Base-by-base conservation (phyloP, 2,113 vertebrate species). In the Panthera tigris region DNA sequence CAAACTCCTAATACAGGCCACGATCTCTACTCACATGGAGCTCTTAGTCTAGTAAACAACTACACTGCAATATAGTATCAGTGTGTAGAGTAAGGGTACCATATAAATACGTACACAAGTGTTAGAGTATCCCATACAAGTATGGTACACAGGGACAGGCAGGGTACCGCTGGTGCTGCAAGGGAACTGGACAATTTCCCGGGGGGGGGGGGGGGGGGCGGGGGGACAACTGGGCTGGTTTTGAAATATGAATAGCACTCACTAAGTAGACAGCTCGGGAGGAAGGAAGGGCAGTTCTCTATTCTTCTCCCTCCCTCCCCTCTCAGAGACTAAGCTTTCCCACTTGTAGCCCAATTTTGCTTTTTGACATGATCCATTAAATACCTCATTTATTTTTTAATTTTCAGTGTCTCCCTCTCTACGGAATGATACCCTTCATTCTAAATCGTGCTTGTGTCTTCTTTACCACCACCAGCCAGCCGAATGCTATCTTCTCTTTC, bases 181-280 rank as follows among this genome's bases (percentile, higher is more conserved):
- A 12, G 76, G 12, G 66, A 48, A 89, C 55, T 4, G 29, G 33
- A 61, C 4, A 39, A 33, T 66, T 45, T 78, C 79, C 93, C 29
- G 31, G 80, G 36, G 95, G 45, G 31, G 29, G 39, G 15, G 61
- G 39, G 15, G 52, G 7, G 69, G 25, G 50, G n/a, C 68, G 15
- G 52, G 7, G 69, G 25, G 50, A 41, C 68, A 5, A 23, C 23
- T 0, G 61, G 78, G 29, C n/a, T 69, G 36, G 48, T 73, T 96
- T 81, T 89, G 92, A 91, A 97, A 91, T 41, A 84, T 2, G 61
- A 90, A 69, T 0, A 41, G 31, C 63, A 39, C 18, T 55, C 78
- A 5, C 31, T n/a, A 45, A 86, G 88, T 1, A 63, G 52, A 57
- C 3, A 27, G 29, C 11, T 61, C 50, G 4, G 33, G 27, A 18